Conservation (phyloP, 1,140 invertebrate species). For the Oscheius sp. region DNA sequence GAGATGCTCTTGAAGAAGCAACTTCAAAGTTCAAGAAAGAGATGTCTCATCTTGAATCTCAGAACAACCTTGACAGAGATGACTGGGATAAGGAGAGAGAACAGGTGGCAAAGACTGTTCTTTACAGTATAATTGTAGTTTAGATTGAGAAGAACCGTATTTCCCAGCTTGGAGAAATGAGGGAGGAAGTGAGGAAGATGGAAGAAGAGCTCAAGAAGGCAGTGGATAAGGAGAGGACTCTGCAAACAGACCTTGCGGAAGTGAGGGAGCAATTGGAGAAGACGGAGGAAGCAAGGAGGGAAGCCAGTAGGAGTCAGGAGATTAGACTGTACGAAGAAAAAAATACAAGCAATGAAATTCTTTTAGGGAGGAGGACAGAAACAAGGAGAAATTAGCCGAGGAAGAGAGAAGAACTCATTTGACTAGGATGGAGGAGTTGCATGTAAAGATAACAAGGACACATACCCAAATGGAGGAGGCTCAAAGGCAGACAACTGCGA, state of each 20-base stretch:
- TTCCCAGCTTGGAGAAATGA: not conserved
- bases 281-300: slow-evolving; percentile 1
- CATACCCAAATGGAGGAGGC: not conserved
- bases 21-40: slow-evolving; percentile 19
- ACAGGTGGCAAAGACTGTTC: not conserved
- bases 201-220: slow-evolving; percentile 16
- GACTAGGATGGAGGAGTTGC: not conserved
- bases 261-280: slow-evolving; percentile 5
- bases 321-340: not conserved
- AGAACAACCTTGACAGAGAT: slow-evolving; percentile 23
- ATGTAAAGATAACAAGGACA: not conserved
- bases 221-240: not conserved
- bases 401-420: not conserved
- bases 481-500: not conserved
- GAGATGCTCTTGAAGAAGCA: slow-evolving; percentile 13
- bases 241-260: slow-evolving; percentile 14
- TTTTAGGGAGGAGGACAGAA: not conserved
- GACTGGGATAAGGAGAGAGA: slow-evolving; percentile 33
- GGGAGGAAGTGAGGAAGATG: slow-evolving; percentile 3
- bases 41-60: slow-evolving; percentile 12
- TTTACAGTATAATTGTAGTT: not conserved
- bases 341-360: not conserved
- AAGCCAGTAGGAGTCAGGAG: not conserved
- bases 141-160: slow-evolving; percentile 18
- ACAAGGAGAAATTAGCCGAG: not conserved